Evolutionary conservation across 1,140 invertebrate genomes (phyloP).

Genomic region (Helicoverpa zea): DNA sequence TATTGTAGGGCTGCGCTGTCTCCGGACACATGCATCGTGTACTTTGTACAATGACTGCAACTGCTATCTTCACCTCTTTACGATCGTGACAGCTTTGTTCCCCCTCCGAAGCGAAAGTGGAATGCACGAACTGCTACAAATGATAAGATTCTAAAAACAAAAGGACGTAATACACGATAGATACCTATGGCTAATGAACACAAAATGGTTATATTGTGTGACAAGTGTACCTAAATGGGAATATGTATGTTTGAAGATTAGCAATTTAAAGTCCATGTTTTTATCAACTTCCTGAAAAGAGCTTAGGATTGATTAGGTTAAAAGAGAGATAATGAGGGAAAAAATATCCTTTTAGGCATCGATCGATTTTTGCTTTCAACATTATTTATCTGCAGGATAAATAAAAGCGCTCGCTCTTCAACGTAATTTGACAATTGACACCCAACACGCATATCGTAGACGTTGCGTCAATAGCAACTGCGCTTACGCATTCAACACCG

Average conservation of each 20-base stretch:
- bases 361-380: no score
- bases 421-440: no score
- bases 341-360: no score
- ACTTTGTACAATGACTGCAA: slow-evolving; percentile 21
- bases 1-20: neutral
- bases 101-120: slow-evolving; percentile 31
- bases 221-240: neutral
- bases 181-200: slow-evolving; percentile 38
- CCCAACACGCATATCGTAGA: no score
- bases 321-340: neutral
- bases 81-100: slow-evolving; percentile 34
- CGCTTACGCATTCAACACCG: no score
- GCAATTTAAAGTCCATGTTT: no score
- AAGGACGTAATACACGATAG: neutral
- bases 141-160: slow-evolving; percentile 31
- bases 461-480: no score
- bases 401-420: no score
- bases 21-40: slow-evolving; percentile 9
- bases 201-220: neutral
- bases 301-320: no score
- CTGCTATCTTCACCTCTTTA: slow-evolving; percentile 28
- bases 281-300: no score
- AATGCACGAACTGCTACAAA: slow-evolving; percentile 1
- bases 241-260: neutral
- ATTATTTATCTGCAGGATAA: no score